These are phyloP conservation scores for Clepsis dumicolana DNA, from an alignment of 2,888 invertebrate genomes.

Conservation along the genomic window DNA sequence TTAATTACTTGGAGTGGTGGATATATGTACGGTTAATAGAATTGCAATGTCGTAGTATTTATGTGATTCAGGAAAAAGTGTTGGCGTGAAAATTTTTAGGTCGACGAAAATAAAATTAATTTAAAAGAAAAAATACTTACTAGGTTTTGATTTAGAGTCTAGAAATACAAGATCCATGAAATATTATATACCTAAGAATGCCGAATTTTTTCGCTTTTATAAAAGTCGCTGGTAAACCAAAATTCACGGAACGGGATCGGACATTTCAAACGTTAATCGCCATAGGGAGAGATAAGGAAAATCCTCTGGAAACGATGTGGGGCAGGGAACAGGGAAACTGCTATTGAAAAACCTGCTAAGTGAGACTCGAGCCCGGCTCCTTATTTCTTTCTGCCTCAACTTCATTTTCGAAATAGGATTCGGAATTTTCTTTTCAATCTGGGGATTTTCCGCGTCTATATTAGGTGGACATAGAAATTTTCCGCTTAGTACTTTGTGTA, in stretches of 20 bases:
- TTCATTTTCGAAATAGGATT: slow-evolving; percentile 27
- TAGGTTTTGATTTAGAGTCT: no score
- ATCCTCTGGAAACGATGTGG: slow-evolving; percentile 35
- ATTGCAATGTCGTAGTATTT: background rate
- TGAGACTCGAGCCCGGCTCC: slow-evolving; percentile 13
- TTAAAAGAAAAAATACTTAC: no score
- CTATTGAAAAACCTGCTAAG: slow-evolving; percentile 38
- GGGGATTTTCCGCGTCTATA: slow-evolving; percentile 3
- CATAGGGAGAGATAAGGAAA: slow-evolving; percentile 43
- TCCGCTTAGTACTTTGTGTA: background rate
- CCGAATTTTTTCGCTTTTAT: no score
- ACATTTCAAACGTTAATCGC: slow-evolving; percentile 42
- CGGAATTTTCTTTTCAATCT: slow-evolving; percentile 25
- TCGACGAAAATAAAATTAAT: no score
- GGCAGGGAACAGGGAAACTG: slow-evolving; percentile 14
- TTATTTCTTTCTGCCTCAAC: slow-evolving; percentile 29
- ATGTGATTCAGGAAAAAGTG: slow-evolving; percentile 4
- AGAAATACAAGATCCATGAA: background rate
- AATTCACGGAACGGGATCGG: slow-evolving; percentile 34
- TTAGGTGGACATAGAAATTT: background rate
- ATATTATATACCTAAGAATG: no score
- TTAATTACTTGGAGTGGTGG: background rate
- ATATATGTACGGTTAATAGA: background rate
- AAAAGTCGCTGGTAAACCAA: slow-evolving; percentile 26
- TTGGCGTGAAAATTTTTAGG: background rate